Base-by-base conservation (phyloP, 2,113 vertebrate genomes). In the Noturus placidus region DNA sequence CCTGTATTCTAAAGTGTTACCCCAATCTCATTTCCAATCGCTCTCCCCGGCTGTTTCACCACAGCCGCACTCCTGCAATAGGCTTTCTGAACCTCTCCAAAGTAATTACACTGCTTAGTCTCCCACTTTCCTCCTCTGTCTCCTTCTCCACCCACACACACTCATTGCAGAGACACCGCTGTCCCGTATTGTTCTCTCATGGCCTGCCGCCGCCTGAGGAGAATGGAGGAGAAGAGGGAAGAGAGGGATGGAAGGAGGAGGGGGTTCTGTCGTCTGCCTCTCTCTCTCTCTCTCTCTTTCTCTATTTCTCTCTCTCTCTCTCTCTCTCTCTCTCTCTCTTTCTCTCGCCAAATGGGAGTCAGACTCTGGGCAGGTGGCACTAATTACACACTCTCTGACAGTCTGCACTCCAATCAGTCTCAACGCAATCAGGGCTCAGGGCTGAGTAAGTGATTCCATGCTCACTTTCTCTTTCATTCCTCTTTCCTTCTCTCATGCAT, bases 31-130 rank as follows among this genome's bases (percentile, higher is more conserved):
- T 89, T 89, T 35, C 52, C 85, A 88, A 79, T 90, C 89, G 54
- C n/a, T 84, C 87, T 79, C 65, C 65, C 88, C 88, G 57, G 69
- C 88, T 81, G 63, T 86, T 79, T 79, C 63, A 25, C 38, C 80
- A 1, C 81, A 79, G 63, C 86, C 72, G 72, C 78, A 84, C 72
- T 81, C 88, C 85, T 87, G 86, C 50, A 88, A 81, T 70, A 80
- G 88, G 69, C 54, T 86, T 90, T 90, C 86, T 86, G 30, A 91
- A 91, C 89, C 82, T 89, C 84, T 88, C 80, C 67, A 87, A 88
- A 88, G 87, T 91, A 91, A 91, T 89, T 89, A 88, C 88, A 85
- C 27, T 46, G 79, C 87, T 74, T 82, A 76, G 82, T 88, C 78
- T 88, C 88, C 70, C 70, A 87, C 77, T 85, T 67, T 85, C 56